phyloP scores from a whole-genome alignment of 2,113 vertebrate species.

The Neolamprologus brichardi region DNA sequence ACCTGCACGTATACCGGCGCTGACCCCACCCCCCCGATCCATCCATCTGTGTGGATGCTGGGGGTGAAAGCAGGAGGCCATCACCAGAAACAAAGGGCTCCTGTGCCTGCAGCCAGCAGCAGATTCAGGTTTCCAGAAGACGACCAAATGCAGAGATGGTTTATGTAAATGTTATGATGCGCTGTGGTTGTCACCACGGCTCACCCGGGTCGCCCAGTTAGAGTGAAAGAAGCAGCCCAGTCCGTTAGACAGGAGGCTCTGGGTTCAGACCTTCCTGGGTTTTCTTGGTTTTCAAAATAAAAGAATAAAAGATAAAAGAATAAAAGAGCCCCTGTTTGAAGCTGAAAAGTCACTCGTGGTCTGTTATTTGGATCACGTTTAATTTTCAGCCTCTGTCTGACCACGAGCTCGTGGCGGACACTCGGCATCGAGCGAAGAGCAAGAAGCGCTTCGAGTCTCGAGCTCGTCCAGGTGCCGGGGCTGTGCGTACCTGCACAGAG shows the following conservation, averaged over 20 bases:
- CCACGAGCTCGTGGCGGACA: background rate
- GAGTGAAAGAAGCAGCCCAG: background rate
- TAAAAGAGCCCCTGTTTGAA: background rate
- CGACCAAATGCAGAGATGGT: background rate
- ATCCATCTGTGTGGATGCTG: background rate
- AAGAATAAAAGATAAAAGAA: background rate
- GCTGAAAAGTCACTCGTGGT: background rate
- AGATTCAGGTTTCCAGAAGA: background rate
- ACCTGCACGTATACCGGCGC: background rate
- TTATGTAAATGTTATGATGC: background rate
- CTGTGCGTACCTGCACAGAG: background rate
- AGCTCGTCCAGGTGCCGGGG: background rate
- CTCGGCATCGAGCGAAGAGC: background rate
- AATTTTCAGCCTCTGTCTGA: background rate
- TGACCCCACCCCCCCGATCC: background rate
- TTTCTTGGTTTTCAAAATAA: background rate
- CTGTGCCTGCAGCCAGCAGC: background rate
- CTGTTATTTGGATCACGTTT: background rate
- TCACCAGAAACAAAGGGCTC: background rate
- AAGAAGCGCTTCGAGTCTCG: fast-evolving
- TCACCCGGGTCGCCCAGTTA: background rate
- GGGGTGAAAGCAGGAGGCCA: background rate
- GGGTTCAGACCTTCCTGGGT: background rate
- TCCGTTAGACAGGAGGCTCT: background rate
- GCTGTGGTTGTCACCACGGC: background rate